These are phyloP conservation scores for Diabrotica virgifera DNA, from an alignment of 1,140 invertebrate genomes.

Conservation along the genomic window DNA sequence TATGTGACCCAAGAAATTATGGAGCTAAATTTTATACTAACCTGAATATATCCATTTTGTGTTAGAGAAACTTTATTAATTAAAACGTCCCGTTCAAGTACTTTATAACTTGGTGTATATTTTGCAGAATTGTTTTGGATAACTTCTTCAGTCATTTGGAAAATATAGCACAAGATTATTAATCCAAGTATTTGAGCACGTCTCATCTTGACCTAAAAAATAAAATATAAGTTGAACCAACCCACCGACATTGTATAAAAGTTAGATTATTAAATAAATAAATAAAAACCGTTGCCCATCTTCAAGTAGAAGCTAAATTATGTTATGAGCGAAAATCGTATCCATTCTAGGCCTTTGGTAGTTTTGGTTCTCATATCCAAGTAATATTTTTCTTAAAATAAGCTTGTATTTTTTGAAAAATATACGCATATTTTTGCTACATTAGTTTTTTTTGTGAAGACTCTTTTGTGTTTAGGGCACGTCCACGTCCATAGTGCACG, in stretches of 20 bases:
- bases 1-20: too few relatives aligned
- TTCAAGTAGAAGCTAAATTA: too few relatives aligned
- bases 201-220: constrained; percentile 7
- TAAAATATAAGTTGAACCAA: neutral
- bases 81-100: neutral
- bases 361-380: too few relatives aligned
- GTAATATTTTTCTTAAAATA: too few relatives aligned
- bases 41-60: constrained; percentile 66
- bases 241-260: neutral
- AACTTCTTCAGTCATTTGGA: neutral
- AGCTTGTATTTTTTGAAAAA: too few relatives aligned
- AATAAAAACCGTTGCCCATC: neutral
- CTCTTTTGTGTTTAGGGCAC: too few relatives aligned
- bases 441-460: too few relatives aligned
- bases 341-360: too few relatives aligned
- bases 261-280: neutral
- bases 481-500: too few relatives aligned
- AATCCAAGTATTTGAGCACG: neutral
- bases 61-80: constrained; percentile 58
- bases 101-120: constrained; percentile 5
- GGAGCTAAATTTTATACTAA: constrained; percentile 36
- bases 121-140: neutral
- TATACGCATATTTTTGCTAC: too few relatives aligned
- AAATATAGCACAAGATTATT: neutral
- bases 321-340: too few relatives aligned